Evolutionary conservation across 2,113 vertebrate species (phyloP).

Genomic region (Corvus moneduloides): DNA sequence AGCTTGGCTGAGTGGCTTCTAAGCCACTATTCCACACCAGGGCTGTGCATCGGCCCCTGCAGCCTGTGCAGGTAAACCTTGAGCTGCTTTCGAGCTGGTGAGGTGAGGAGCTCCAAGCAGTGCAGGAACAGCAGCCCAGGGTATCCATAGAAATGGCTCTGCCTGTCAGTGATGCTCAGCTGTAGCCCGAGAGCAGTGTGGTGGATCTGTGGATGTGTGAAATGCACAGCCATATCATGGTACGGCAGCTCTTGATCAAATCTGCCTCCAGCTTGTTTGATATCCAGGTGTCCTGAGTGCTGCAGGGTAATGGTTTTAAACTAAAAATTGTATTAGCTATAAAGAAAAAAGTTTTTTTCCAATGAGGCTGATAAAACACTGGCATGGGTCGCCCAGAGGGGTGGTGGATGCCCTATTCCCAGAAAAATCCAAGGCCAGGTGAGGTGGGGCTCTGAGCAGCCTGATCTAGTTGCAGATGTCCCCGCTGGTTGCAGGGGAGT

Average conservation of each 20-base stretch:
- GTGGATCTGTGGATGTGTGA: background rate
- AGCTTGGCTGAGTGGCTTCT: background rate
- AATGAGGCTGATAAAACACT: background rate
- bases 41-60: background rate
- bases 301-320: background rate
- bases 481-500: background rate
- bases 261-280: background rate
- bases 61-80: background rate
- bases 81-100: background rate
- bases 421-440: background rate
- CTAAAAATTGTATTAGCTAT: background rate
- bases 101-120: background rate
- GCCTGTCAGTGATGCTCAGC: background rate
- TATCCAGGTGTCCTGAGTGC: background rate
- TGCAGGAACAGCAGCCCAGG: background rate
- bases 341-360: background rate
- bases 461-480: background rate
- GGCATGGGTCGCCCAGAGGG: too few species aligned
- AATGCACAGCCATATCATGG: accelerated
- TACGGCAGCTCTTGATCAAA: background rate
- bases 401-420: background rate
- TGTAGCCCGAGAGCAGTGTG: background rate
- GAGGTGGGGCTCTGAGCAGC: background rate
- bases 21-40: accelerated
- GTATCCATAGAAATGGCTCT: background rate